phyloP scores from a whole-genome alignment of 2,797 vertebrate species.

The Acanthornis magna region DNA sequence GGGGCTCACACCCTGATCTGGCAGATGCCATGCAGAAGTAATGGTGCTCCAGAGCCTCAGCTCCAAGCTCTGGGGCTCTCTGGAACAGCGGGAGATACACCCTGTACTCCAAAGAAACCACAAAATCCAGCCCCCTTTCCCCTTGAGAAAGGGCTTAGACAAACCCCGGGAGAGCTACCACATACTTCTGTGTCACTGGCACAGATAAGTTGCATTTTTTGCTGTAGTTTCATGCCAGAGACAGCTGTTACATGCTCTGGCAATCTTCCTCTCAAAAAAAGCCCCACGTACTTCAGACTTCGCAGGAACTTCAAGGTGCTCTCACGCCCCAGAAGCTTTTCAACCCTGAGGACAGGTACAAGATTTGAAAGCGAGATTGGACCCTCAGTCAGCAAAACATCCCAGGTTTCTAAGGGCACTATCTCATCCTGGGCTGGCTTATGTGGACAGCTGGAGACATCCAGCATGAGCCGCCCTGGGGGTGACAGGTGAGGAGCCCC shows the following conservation, averaged over 20 bases:
- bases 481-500: slow-evolving; percentile 63
- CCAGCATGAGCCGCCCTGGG: slow-evolving; percentile 5
- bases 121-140: neutral
- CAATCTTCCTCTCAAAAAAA: neutral
- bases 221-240: neutral
- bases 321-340: neutral
- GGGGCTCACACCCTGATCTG: neutral
- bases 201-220: neutral
- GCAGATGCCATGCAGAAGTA: neutral
- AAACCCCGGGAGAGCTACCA: neutral
- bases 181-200: neutral
- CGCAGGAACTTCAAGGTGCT: neutral
- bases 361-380: slow-evolving; percentile 38
- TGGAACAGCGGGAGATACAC: rapidly evolving
- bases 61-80: neutral
- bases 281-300: neutral
- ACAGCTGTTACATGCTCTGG: neutral
- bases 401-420: slow-evolving; percentile 26
- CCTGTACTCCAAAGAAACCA: neutral
- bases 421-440: slow-evolving; percentile 22
- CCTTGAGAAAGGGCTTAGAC: neutral
- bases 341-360: neutral
- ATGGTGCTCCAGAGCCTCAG: neutral
- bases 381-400: neutral
- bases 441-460: slow-evolving; percentile 54